Evolutionary conservation across 2,888 invertebrate genomes (phyloP).

Genomic region (Steromphala cineraria): DNA sequence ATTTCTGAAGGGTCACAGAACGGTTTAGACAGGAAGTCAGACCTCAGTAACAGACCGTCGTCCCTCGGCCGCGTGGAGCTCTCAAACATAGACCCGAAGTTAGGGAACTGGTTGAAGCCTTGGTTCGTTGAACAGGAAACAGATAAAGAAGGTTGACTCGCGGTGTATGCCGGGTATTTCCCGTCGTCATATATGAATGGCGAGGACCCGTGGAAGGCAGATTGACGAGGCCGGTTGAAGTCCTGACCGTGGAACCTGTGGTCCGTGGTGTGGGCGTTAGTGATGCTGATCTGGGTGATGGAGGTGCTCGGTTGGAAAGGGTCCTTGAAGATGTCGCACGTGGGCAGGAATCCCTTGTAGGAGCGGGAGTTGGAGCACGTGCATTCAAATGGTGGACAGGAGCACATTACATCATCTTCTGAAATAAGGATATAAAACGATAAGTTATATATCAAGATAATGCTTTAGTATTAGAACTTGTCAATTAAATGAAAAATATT

Average conservation of each 20-base stretch:
- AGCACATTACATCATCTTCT: conserved; percentile 64
- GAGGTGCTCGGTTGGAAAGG: conserved; percentile 22
- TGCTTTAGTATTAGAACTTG: no score
- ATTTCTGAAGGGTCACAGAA: not conserved
- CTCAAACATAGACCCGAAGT: conserved; percentile 11
- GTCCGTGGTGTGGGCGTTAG: conserved; percentile 39
- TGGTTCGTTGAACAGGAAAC: conserved; percentile 8
- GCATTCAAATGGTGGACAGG: conserved; percentile 70
- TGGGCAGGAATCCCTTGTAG: conserved; percentile 29
- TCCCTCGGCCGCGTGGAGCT: not conserved
- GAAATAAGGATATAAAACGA: conserved; percentile 24
- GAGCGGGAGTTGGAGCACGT: conserved; percentile 48
- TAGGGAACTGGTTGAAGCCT: not conserved
- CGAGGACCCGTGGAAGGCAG: not conserved
- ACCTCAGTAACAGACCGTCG: not conserved
- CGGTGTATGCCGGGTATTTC: not conserved
- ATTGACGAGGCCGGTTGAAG: not conserved
- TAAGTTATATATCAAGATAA: no score
- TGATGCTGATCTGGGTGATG: conserved; percentile 48
- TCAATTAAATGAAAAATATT: no score
- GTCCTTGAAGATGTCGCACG: conserved; percentile 23
- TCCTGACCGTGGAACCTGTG: conserved; percentile 28
- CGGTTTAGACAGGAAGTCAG: not conserved
- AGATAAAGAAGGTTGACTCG: not conserved
- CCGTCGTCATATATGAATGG: not conserved